Evolutionary conservation across 2,888 invertebrate genomes (phyloP).

Genomic region (Ypsolopha scabrella): DNA sequence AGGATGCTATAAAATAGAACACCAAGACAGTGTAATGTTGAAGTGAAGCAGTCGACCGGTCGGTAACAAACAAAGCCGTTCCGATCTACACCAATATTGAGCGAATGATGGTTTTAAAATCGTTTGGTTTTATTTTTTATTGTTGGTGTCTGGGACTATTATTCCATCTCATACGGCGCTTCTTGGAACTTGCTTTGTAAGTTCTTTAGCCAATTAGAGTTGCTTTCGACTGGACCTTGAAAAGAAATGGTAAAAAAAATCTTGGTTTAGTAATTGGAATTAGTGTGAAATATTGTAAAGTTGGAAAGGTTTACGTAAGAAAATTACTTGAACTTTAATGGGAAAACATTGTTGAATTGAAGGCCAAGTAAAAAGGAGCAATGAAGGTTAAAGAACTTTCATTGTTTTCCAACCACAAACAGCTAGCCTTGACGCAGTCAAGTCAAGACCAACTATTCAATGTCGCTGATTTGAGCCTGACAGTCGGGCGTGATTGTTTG

Average conservation of each 20-base stretch:
- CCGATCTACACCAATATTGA: slow-evolving; percentile 1
- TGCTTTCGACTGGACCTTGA: not conserved
- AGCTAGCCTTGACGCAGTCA: slow-evolving; percentile 12
- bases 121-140: slow-evolving; percentile 1
- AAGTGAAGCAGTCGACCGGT: not conserved
- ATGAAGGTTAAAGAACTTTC: slow-evolving; percentile 10
- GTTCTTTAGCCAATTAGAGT: slow-evolving; percentile 2
- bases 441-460: slow-evolving; percentile 2
- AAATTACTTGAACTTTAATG: not conserved
- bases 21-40: too few relatives aligned
- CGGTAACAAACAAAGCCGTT: slow-evolving; percentile 3
- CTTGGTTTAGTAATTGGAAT: not conserved
- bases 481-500: not conserved
- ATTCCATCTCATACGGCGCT: slow-evolving; percentile 6
- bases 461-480: slow-evolving; percentile 1
- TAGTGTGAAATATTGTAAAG: not conserved
- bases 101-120: not conserved
- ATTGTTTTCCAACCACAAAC: slow-evolving; percentile 16
- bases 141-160: slow-evolving; percentile 4
- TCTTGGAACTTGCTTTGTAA: slow-evolving; percentile 3
- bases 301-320: not conserved
- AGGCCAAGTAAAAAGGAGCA: slow-evolving; percentile 7
- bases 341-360: not conserved
- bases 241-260: not conserved
- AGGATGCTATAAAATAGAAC: too few relatives aligned